Evolutionary conservation across 2,888 invertebrate species (phyloP), one percentile per base, ranked within the genome.

Genomic region (Philonicus albiceps): DNA sequence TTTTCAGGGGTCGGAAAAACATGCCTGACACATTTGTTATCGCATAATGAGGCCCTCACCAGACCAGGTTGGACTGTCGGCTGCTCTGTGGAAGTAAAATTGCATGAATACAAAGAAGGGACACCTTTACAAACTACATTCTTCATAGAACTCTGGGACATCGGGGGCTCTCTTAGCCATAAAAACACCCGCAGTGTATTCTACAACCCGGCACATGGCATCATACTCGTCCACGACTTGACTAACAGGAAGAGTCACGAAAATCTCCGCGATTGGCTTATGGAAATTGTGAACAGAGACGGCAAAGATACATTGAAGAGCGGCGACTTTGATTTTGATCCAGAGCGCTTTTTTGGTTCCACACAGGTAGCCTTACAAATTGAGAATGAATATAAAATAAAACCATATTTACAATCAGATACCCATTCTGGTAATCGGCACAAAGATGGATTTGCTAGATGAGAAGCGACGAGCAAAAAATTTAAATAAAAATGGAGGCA

Each of bases 61-160:
- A 96, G 96, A 87, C 98, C 98, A 0, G 96, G 97, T 86, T 99
- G 98, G 97, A 99, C 99, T 0, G 96, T 99, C 64, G 99, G 99
- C 1, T 98, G 98, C 91, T 96, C 97, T 1, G 96, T 98, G 1
- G 98, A 99, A 93, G 98, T 98, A 0, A 98, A 98, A 93, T 93
- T 99, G 80, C 98, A 99, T 91, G 97, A 98, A 91, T 99, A 96
- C 91, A 97, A 97, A 91, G 98, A 98, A 92, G 98, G 98, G 1
- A 98, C 98, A 0, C 96, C 97, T 27, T 95, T 96, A 87, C 98
- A 99, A 91, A 96, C 96, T 89, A 96, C 97, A 5, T 98, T 96
- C 91, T 98, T 98, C 91, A 94, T 99, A 31, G 99, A 99, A 93
- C 93, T 99, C 43, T 99, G 99, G 97, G 99, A 99, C 91, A 95